phyloP scores from a whole-genome alignment of 2,888 invertebrate species.

The Eupithecia tripunctaria region DNA sequence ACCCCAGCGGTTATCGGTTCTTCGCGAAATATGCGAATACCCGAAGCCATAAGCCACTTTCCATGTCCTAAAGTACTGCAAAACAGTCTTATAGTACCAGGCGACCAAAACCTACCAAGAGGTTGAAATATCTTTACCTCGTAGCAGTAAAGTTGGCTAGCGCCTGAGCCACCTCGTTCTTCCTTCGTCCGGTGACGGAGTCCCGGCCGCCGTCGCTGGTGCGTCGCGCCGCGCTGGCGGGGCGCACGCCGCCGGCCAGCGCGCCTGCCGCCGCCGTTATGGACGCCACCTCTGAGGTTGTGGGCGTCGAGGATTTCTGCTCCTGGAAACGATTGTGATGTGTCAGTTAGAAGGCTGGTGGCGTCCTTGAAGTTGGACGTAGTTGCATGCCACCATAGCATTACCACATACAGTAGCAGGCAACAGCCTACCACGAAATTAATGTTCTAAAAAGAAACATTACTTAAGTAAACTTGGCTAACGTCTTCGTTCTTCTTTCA shows the following conservation, averaged over 20 bases:
- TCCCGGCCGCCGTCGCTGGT: slow-evolving; percentile 60
- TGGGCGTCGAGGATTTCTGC: slow-evolving; percentile 72
- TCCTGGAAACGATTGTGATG: slow-evolving; percentile 54
- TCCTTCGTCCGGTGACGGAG: slow-evolving; percentile 81
- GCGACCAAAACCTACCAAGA: background rate
- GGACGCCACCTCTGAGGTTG: slow-evolving; percentile 76
- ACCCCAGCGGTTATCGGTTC: no score
- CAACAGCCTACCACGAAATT: no score
- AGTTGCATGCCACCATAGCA: no score
- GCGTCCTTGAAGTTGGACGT: no score
- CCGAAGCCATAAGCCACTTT: no score
- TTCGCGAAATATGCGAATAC: no score
- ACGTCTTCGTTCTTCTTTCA: no score
- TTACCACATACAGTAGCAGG: no score
- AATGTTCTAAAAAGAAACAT: no score
- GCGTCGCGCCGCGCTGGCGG: slow-evolving; percentile 49
- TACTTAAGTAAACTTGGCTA: no score
- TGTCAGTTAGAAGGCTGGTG: no score
- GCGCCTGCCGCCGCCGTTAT: slow-evolving; percentile 61
- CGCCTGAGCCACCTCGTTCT: slow-evolving; percentile 97
- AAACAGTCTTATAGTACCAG: background rate
- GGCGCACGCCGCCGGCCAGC: slow-evolving; percentile 35
- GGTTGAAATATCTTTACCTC: slow-evolving; percentile 55
- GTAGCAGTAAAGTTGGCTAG: slow-evolving; percentile 96
- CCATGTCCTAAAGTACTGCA: no score